phyloP scores from a whole-genome alignment of 2,797 vertebrate species.

The Taeniopygia guttata region DNA sequence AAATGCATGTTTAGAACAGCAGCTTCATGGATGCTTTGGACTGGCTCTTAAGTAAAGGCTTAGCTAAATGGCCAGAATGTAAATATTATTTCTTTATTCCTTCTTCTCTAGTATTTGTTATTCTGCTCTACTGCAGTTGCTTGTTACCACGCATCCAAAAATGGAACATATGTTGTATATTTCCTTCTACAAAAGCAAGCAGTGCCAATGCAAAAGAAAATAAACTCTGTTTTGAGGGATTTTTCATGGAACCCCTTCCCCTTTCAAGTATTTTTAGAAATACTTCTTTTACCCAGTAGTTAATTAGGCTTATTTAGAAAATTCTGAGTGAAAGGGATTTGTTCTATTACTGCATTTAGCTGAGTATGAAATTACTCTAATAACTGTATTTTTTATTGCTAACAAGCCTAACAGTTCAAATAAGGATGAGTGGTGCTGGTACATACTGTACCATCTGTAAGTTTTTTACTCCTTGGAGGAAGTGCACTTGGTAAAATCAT shows the following conservation, averaged over 20 bases:
- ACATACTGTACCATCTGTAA: not conserved
- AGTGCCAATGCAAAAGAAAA: not conserved
- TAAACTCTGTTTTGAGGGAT: not conserved
- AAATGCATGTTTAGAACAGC: not conserved
- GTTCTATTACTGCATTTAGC: not conserved
- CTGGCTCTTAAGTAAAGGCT: not conserved
- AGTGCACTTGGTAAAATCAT: not conserved
- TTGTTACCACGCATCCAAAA: not conserved
- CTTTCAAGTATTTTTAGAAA: not conserved
- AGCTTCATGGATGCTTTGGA: not conserved
- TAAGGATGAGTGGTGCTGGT: not conserved
- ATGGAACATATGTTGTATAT: rapidly evolving
- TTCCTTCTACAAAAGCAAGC: not conserved
- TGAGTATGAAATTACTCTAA: not conserved
- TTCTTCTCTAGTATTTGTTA: not conserved
- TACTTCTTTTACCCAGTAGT: not conserved
- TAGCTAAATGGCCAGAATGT: not conserved
- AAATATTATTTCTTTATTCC: not conserved
- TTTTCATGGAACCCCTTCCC: not conserved
- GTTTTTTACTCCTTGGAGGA: not conserved
- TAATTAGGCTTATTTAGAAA: not conserved
- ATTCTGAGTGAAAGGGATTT: not conserved
- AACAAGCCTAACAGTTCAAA: not conserved
- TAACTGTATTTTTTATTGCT: not conserved
- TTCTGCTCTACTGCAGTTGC: not conserved